Evolutionary conservation across 2,888 invertebrate species (phyloP), one percentile per base, ranked within the genome.

Genomic region (Andrena hattorfiana): DNA sequence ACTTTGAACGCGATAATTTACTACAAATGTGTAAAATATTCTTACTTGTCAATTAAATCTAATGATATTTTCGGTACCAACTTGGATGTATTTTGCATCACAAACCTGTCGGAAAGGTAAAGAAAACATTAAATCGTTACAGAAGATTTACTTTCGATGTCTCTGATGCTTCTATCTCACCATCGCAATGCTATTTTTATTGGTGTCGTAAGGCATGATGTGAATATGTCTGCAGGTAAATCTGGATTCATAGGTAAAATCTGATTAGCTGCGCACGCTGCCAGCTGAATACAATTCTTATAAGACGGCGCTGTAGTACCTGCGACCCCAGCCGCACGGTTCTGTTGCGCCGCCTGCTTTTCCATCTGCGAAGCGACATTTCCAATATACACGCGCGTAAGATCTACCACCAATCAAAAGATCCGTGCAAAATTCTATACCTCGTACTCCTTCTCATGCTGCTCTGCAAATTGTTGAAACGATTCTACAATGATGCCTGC

Each of bases 121-220:
- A 63, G 49, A 8, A 30, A 62, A 42, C 2, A 66, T 64, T 63
- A 3, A 28, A 72, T 56, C 26, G 32, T 51, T 54, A 56, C n/a
- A 16, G 16, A 30, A 26, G n/a, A 54, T 64, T 63, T 23, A 6
- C 10, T n/a, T 20, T 54, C 60, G 49, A 3, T 1, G 16, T 28
- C 16, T 59, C 42, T 23, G 72, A 51, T n/a, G n/a, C 28, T 35
- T 54, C 30, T 7, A 67, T 76, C 92, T 91, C 92, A 96, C 99
- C 99, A 99, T 93, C 97, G 96, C 85, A 99, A 95, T 82, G 99
- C 99, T 92, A 98, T 98, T 95, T 98, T 98, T 90, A 99, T 99
- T 60, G 99, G 99, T 74, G 99, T 99, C 73, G 99, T 99, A 90
- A 99, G 96, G 95, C 99, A 99, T 16, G 99, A 97, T 35, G 99